phyloP scores from a whole-genome alignment of 2,113 vertebrate species.

The Corythornis vintsioides region DNA sequence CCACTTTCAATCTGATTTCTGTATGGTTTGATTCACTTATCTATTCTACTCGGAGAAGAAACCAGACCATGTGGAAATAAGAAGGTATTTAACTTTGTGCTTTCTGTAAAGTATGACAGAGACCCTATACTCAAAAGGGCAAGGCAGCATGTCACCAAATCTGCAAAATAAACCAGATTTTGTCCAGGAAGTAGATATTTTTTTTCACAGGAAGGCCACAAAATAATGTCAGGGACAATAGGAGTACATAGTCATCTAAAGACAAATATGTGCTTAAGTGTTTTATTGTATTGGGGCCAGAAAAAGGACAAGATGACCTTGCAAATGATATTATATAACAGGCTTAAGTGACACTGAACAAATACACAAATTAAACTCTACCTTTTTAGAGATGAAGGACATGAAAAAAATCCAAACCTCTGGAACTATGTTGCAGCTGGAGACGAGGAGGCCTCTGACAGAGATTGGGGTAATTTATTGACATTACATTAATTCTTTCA shows the following conservation, averaged over 20 bases:
- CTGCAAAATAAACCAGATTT: not conserved
- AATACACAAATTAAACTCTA: not conserved
- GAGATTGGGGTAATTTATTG: conserved; percentile 17
- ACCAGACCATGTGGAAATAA: not conserved
- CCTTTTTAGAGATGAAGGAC: not conserved
- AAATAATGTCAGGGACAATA: not conserved
- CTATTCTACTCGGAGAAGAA: not conserved
- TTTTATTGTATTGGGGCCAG: not conserved
- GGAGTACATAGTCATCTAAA: not conserved
- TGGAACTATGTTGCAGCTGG: not conserved
- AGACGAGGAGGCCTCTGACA: not conserved
- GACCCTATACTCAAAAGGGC: not conserved
- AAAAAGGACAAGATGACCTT: not conserved
- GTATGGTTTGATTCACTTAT: not conserved
- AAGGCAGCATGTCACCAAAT: not conserved
- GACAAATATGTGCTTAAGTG: not conserved
- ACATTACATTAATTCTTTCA: conserved; percentile 39
- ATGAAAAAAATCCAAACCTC: not conserved
- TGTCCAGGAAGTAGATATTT: not conserved
- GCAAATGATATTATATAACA: not conserved
- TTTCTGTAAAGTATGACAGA: not conserved
- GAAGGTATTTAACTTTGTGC: not conserved
- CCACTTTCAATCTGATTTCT: not conserved
- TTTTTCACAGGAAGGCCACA: not conserved
- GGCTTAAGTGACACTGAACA: not conserved